Evolutionary conservation across 2,113 vertebrate genomes (phyloP).

Genomic region (Myotis davidii): DNA sequence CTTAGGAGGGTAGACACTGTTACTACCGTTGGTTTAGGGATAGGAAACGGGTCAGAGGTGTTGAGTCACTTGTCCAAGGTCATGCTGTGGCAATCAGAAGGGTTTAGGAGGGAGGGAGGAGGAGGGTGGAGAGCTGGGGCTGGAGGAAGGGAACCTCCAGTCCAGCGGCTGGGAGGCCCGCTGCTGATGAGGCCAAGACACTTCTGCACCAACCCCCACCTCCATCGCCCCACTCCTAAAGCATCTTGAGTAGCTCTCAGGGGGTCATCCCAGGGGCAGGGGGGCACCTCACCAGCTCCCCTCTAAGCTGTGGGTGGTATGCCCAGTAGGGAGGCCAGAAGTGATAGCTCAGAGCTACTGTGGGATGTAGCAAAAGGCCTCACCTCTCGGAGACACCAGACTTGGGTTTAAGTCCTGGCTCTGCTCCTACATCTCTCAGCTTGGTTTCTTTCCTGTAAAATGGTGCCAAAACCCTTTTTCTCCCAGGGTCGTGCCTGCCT

Average conservation of each 20-base stretch:
- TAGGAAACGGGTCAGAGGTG: not conserved
- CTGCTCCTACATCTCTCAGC: not conserved
- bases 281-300: not conserved
- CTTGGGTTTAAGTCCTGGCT: not conserved
- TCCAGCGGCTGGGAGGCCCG: not conserved
- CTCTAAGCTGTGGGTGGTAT: not conserved
- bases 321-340: not conserved
- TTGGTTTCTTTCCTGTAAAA: not conserved
- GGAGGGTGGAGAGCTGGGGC: not conserved
- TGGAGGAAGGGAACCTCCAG: not conserved
- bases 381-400: not conserved
- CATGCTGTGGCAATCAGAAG: not conserved
- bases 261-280: not conserved
- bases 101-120: not conserved
- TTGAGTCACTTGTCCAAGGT: not conserved
- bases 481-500: not conserved
- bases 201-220: not conserved
- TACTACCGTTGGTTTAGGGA: not conserved
- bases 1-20: not conserved
- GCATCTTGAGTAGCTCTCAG: not conserved
- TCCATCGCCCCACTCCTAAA: not conserved
- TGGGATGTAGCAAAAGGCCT: not conserved
- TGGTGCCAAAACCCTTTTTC: not conserved
- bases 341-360: not conserved
- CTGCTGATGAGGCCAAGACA: not conserved